phyloP scores from a whole-genome alignment of 2,797 vertebrate genomes.

The Corythornis leucogaster region DNA sequence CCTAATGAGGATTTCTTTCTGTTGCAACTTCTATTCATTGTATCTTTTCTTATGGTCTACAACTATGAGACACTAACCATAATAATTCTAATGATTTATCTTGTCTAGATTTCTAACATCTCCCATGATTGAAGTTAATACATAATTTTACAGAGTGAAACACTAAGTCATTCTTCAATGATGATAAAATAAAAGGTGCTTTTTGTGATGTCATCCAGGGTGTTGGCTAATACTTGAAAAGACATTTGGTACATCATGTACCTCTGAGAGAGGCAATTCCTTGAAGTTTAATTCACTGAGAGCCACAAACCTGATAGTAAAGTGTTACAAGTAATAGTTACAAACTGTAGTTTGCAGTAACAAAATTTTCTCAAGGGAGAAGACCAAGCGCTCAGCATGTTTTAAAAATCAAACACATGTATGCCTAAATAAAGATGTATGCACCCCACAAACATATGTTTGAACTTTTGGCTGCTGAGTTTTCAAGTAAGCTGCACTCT shows the following conservation, averaged over 20 bases:
- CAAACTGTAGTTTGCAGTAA: neutral
- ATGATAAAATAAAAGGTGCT: neutral
- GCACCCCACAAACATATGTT: neutral
- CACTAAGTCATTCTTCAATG: neutral
- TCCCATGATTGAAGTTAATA: neutral
- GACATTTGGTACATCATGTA: too few species aligned
- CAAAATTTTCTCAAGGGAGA: neutral
- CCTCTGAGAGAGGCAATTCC: neutral
- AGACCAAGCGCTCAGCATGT: neutral
- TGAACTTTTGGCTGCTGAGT: neutral
- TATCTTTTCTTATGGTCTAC: neutral
- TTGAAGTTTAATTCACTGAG: neutral
- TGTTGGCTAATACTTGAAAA: neutral
- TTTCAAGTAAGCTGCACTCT: neutral
- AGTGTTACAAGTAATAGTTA: neutral
- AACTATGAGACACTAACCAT: neutral
- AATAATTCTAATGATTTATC: neutral
- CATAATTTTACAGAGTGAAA: accelerated
- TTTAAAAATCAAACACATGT: neutral
- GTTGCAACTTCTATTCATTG: neutral
- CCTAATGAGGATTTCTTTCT: neutral
- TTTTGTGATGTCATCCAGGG: neutral
- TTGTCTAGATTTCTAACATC: neutral
- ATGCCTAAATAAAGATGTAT: neutral
- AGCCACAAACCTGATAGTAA: neutral